Percentiles rank a stretch among this genome's conserved stretches.
Evolutionary conservation across 2,888 invertebrate species (phyloP).

Genomic region (Agrilus mali): DNA sequence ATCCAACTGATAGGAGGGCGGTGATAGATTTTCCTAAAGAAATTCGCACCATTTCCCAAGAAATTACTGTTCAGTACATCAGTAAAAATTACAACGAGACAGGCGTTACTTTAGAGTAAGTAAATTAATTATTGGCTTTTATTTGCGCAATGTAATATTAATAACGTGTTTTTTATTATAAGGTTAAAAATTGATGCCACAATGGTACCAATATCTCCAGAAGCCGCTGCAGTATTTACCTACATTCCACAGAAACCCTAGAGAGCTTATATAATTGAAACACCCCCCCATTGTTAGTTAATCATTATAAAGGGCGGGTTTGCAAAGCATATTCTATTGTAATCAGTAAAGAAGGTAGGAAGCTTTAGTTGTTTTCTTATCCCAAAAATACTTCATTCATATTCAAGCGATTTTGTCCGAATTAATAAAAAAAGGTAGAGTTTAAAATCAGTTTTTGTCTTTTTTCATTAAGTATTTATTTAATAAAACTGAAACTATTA

Average conservation of each 20-base stretch:
- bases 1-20: slow-evolving; percentile 41
- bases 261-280: neutral
- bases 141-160: slow-evolving; percentile 1
- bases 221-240: slow-evolving; percentile 52
- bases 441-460: too few species aligned
- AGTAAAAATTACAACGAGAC: slow-evolving; percentile 40
- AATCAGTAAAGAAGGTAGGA: too few species aligned
- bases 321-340: too few species aligned
- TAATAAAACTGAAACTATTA: too few species aligned
- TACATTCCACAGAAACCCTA: slow-evolving; percentile 47
- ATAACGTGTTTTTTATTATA: slow-evolving; percentile 23
- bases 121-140: slow-evolving; percentile 2
- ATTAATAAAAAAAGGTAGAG: too few species aligned
- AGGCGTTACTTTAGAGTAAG: slow-evolving; percentile 35
- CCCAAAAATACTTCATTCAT: too few species aligned
- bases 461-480: too few species aligned
- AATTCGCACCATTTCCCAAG: slow-evolving; percentile 35
- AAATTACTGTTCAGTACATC: slow-evolving; percentile 45
- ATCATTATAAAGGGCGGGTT: too few species aligned
- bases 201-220: slow-evolving; percentile 45
- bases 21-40: slow-evolving; percentile 42
- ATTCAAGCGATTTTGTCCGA: too few species aligned
- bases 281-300: too few species aligned
- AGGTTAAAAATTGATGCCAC: slow-evolving; percentile 46
- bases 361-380: too few species aligned